Evolutionary conservation across 2,113 vertebrate species (phyloP), one percentile per base, ranked within the genome.

Genomic region (Carlito syrichta): DNA sequence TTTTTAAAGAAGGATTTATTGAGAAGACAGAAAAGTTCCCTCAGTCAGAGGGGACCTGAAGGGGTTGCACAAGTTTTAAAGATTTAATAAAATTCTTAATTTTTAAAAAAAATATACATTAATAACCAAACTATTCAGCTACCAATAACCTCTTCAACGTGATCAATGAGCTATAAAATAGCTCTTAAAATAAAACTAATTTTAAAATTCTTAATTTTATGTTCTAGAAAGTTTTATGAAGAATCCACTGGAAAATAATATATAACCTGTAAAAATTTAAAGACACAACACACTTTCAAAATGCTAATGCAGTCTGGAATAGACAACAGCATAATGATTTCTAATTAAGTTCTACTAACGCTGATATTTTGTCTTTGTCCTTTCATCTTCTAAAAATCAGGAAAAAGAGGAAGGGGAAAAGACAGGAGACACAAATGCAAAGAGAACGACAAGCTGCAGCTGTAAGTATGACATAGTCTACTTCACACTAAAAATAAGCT

Each of bases 401-500:
- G 38, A 60, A 27, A 93, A 92, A 79, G 97, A 97, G 38, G 14
- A 62, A 58, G 2, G 30, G 38, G 30, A 93, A 93, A 74, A 96
- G 95, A 91, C 56, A 35, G 9, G 83, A 95, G 62, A 71, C 20
- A 97, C 50, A 66, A 86, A 91, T 50, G 27, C 62, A 98, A 96
- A 88, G 45, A 95, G 48, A 95, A 90, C 92, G 92, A 96, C 62
- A 91, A 62, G 50, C 22, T 83, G 35, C 89, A 96, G 88, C 78
- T 97, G 50, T 68, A 62, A 58, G 78, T 60, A 86, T 52, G 43
- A 95, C 66, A 17, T 63, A 86, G 62, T 58, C 90, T 79, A 95
- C 56, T 79, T 96, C 88, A 96, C 58, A 90, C 77, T 86, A 96
- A 96, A 96, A 97, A 94, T 95, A 96, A 95, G 79, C 68, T 97